Evolutionary conservation across 2,888 invertebrate genomes (phyloP), one percentile per base, ranked within the genome.

Genomic region (Rhingia rostrata): DNA sequence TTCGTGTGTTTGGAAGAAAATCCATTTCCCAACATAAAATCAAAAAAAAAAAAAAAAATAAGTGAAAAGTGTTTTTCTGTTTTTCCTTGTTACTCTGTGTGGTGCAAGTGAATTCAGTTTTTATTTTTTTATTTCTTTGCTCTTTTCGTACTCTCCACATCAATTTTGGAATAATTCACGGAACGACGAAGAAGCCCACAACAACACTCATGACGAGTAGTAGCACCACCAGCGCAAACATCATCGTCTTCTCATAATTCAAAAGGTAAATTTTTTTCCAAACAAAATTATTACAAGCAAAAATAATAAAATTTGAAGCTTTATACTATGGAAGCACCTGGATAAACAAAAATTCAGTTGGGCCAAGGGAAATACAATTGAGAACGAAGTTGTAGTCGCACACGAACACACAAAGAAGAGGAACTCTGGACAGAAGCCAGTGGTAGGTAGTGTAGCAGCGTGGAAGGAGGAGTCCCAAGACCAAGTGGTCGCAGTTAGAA

Each of bases 101-200:
- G 54, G 78, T 83, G 73, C 83, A 73, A 83, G 83, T 83, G 83
- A 78, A 69, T 73, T 61, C 35, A 47, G 33, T 45, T 33, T 49
- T 30, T 4, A 9, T 14, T 67, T 64, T n/a, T 73, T 72, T 47
- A 32, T 22, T 73, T 33, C 14, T 54, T 10, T 43, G 39, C 12
- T 22, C 9, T 45, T 72, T 47, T 77, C 41, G 37, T 45, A 49
- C 56, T 56, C 69, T 51, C 66, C 22, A 22, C 22, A 49, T 75
- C 58, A 78, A 58, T 73, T 83, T 83, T 79, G 79, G 79, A 83
- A 78, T 83, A 74, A 83, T 74, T 83, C 79, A 83, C 58, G 51
- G 66, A 77, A 78, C 56, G 39, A 45, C 56, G 58, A 70, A 37
- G 45, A 66, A 82, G 47, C 47, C 63, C 49, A 41, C 56, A 70